Conservation (phyloP, 2,797 vertebrate genomes). For the Poecilia gillii region DNA sequence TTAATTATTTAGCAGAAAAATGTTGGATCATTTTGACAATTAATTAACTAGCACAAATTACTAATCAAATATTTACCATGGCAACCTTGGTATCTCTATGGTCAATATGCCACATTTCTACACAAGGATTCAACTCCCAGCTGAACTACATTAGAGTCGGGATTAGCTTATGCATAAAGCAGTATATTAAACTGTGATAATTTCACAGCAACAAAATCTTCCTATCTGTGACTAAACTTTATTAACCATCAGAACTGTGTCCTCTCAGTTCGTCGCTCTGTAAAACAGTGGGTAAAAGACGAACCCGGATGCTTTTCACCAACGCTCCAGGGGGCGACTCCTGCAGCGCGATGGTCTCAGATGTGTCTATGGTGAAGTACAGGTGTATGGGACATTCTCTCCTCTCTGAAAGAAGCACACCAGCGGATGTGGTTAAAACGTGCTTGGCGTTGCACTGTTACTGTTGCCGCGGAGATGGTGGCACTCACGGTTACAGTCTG, state of each 20-base stretch:
- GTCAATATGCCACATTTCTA: background rate
- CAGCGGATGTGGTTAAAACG: constrained; percentile 2
- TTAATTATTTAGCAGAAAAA: background rate
- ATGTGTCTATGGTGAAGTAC: constrained; percentile 97
- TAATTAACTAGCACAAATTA: background rate
- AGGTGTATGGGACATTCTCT: constrained; percentile 87
- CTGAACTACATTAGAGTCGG: background rate
- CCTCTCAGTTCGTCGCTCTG: background rate
- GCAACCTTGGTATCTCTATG: background rate
- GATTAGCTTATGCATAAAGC: background rate
- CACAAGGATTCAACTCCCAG: too few relatives aligned
- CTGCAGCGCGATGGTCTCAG: constrained; percentile 94
- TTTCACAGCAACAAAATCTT: background rate
- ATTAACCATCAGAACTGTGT: background rate
- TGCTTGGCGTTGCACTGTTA: background rate
- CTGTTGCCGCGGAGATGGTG: background rate
- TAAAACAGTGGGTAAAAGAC: background rate
- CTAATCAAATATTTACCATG: background rate
- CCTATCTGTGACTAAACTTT: background rate
- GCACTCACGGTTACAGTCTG: constrained; percentile 72
- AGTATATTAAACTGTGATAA: background rate
- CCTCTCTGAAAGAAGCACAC: constrained; percentile 55
- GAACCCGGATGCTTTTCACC: constrained; percentile 86
- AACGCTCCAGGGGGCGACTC: constrained; percentile 89
- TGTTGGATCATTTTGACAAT: background rate